Percentiles rank a stretch among this genome's conserved stretches.
Evolutionary conservation across 2,888 invertebrate species (phyloP).

Genomic region (Anoplius nigerrimus): DNA sequence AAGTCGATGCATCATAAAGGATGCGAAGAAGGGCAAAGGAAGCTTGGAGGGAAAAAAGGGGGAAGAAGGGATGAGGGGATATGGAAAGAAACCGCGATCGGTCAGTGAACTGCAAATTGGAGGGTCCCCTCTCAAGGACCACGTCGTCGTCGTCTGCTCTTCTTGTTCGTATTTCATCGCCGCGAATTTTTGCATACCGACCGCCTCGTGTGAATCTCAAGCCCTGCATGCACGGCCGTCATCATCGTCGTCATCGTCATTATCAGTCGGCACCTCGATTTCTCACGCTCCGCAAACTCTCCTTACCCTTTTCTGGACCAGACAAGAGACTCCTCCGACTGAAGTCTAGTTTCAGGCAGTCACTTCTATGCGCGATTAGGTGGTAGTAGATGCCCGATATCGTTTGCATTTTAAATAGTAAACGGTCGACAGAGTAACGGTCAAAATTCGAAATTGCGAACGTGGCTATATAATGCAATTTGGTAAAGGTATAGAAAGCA

Average conservation of each 20-base stretch:
- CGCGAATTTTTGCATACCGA: conserved; percentile 34
- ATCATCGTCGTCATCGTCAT: not conserved
- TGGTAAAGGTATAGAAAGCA: too few relatives aligned
- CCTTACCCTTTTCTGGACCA: not conserved
- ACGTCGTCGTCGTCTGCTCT: conserved; percentile 26
- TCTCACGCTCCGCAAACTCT: not conserved
- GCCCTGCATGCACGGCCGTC: conserved; percentile 7
- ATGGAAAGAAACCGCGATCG: conserved; percentile 33
- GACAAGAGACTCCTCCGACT: not conserved
- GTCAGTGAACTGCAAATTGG: conserved; percentile 44
- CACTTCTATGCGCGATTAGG: too few relatives aligned
- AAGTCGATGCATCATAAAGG: not conserved
- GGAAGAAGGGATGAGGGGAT: conserved; percentile 21
- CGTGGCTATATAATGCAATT: too few relatives aligned
- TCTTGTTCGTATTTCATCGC: conserved; percentile 25
- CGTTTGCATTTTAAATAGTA: too few relatives aligned
- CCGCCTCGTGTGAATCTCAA: conserved; percentile 32
- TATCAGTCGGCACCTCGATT: not conserved
- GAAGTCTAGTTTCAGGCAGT: too few relatives aligned
- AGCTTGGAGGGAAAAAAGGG: not conserved
- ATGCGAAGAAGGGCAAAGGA: not conserved
- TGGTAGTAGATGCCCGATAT: too few relatives aligned
- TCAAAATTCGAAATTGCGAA: too few relatives aligned
- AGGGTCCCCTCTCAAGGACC: conserved; percentile 42
- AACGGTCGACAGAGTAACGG: too few relatives aligned